These are phyloP conservation scores for Metallyticus violacea DNA, from an alignment of 2,888 invertebrate genomes.

Conservation along the genomic window DNA sequence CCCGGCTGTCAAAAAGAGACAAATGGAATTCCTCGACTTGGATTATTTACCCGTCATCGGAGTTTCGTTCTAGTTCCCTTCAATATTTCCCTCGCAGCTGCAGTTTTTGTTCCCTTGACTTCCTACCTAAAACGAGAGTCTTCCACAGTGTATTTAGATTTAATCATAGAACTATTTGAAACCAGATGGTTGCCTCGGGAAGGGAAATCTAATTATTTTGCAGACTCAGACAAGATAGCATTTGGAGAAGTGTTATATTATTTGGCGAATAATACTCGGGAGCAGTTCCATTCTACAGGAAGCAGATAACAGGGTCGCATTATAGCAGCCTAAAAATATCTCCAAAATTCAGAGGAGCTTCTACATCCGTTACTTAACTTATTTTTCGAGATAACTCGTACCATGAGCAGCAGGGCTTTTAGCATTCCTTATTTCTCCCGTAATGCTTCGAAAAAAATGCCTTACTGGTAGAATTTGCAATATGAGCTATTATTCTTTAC, in stretches of 20 bases:
- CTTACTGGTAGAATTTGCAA: not conserved
- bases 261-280: not conserved
- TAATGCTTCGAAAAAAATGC: not conserved
- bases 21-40: not conserved
- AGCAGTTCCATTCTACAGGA: not conserved
- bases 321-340: not conserved
- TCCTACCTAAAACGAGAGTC: not conserved
- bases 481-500: not conserved
- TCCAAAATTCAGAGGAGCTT: not conserved
- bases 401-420: not conserved
- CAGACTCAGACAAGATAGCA: not conserved
- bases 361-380: not conserved
- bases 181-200: not conserved
- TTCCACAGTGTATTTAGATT: not conserved
- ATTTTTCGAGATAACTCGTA: too few species aligned
- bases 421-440: not conserved
- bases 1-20: constrained; percentile 2
- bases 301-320: not conserved
- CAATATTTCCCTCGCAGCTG: not conserved
- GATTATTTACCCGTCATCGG: constrained; percentile 8
- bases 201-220: not conserved
- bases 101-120: not conserved
- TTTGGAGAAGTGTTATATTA: not conserved
- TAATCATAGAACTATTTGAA: not conserved
- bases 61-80: not conserved